Evolutionary conservation across 2,888 invertebrate genomes (phyloP), one percentile per base, ranked within the genome.

Genomic region (Thymelicus sylvestris): DNA sequence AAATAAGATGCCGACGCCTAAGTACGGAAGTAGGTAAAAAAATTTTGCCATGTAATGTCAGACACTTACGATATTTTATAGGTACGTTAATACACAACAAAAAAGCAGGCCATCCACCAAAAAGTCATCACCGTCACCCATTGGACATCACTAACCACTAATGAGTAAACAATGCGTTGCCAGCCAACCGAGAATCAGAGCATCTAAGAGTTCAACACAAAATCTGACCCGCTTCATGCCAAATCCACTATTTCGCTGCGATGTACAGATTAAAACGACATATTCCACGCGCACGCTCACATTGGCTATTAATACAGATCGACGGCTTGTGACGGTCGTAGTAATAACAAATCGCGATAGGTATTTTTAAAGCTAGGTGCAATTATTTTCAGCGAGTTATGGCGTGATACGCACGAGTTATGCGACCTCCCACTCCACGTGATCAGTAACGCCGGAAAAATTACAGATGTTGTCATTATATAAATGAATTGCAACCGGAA

Each of bases 381-480:
- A 67, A 67, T 67, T 67, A 67, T 67, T 67, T 67, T 61, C 67
- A 67, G 67, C 38, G 67, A 61, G 67, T 48, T 60, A 61, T 67
- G 48, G 60, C 67, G 48, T 60, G 60, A 67, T 60, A 67, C 50
- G 59, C 66, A 48, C 60, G 7, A 31, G 50, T 19, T 52, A 19
- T 52, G 7, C 15, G 50, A 52, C 15, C 19, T 52, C 6, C 6
- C 15, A 15, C 12, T 65, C 41, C 67, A 67, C 67, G 67, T 67
- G 67, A 67, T 47, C 66, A 39, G 15, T 13, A 61, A 24, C 50
- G 12, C 38, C 39, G 67, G 60, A 67, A 67, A 61, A 67, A 61
- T 67, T 60, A 61, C 50, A 7, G 50, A 48, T 48, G 47, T 5
- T 15, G 38, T 67, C 60, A 60, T 31, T 39, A 24, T 19, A 39